phyloP scores from a whole-genome alignment of 2,113 vertebrate species.

The Fulica atra region DNA sequence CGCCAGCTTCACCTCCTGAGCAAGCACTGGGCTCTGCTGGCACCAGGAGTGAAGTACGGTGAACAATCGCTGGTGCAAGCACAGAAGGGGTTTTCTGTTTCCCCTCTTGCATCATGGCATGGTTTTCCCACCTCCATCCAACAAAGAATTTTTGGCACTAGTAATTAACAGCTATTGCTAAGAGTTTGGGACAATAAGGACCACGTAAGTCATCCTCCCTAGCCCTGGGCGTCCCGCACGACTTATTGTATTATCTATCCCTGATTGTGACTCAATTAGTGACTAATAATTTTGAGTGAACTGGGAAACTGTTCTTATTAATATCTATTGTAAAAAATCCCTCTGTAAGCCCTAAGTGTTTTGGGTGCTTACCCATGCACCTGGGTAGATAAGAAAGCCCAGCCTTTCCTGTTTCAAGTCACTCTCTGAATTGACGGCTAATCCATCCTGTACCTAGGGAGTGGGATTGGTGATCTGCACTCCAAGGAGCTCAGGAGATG shows the following conservation, averaged over 20 bases:
- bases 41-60: fast-evolving
- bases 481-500: neutral
- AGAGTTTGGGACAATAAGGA: neutral
- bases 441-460: neutral
- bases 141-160: neutral
- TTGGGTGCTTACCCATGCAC: neutral
- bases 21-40: neutral
- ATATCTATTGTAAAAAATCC: neutral
- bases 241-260: neutral
- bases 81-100: neutral
- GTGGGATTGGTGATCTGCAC: neutral
- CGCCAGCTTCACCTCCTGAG: fast-evolving
- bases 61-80: neutral
- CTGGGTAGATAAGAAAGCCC: neutral
- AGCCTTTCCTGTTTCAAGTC: neutral
- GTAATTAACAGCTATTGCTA: neutral
- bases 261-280: neutral
- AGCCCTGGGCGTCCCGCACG: neutral
- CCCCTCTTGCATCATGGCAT: neutral
- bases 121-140: neutral
- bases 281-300: slow-evolving; percentile 17
- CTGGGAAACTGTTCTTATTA: neutral
- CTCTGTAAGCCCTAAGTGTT: neutral
- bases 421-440: neutral
- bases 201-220: neutral